Evolutionary conservation across 2,888 invertebrate genomes (phyloP).

Genomic region (Tetanocera ferruginea): DNA sequence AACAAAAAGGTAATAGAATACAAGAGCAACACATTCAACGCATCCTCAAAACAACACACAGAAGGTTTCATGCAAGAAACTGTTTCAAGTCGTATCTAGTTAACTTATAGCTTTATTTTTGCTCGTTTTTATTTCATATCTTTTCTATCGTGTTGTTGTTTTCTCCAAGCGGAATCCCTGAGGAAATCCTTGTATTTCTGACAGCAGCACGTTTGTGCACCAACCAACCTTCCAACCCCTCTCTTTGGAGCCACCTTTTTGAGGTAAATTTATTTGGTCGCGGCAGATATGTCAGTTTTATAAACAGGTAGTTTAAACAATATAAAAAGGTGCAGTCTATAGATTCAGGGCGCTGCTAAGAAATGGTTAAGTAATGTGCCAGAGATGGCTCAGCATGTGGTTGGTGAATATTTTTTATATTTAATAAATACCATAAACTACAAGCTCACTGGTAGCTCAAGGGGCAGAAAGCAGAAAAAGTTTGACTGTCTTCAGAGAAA

Average conservation of each 20-base stretch:
- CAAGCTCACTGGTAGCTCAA: background rate
- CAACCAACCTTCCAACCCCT: background rate
- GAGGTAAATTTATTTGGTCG: background rate
- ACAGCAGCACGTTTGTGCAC: conserved; percentile 7
- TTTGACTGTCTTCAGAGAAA: background rate
- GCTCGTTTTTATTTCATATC: background rate
- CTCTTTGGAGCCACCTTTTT: background rate
- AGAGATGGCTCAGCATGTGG: background rate
- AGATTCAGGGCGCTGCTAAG: background rate
- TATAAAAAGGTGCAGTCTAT: background rate
- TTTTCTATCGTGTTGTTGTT: background rate
- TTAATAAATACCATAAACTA: background rate
- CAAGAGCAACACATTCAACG: background rate
- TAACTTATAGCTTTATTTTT: background rate
- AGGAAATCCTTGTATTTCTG: conserved; percentile 24
- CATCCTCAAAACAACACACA: background rate
- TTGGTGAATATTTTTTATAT: background rate
- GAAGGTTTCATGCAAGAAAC: background rate
- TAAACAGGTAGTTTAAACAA: background rate
- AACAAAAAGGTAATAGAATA: background rate
- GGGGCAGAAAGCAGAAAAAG: background rate
- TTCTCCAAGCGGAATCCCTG: conserved; percentile 3
- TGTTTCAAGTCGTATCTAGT: background rate
- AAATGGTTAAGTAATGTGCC: background rate
- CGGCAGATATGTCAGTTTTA: background rate